These are phyloP conservation scores for Drosophila lacteicornis DNA, from an alignment of 1,140 invertebrate genomes.

Conservation along the genomic window DNA sequence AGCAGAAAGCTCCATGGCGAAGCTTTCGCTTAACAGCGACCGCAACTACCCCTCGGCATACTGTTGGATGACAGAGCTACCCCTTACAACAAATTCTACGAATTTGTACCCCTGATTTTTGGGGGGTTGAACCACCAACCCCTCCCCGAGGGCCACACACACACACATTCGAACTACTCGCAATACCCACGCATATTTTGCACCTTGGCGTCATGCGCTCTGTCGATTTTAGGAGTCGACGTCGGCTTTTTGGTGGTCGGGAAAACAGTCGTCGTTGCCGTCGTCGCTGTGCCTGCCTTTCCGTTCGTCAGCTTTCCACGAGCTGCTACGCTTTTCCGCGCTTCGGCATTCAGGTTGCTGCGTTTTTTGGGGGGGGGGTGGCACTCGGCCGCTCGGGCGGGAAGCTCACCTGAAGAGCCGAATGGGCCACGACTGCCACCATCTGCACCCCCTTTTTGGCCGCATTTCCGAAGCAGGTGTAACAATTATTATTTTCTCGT, in stretches of 20 bases:
- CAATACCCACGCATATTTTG: slow-evolving; percentile 63
- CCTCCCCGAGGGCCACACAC: slow-evolving; percentile 22
- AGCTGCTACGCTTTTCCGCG: slow-evolving; percentile 46
- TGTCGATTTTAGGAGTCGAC: slow-evolving; percentile 64
- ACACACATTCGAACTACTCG: slow-evolving; percentile 24
- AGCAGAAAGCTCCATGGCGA: slow-evolving; percentile 32
- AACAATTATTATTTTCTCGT: slow-evolving; percentile 84
- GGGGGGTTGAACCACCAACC: slow-evolving; percentile 9
- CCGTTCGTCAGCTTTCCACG: slow-evolving; percentile 34
- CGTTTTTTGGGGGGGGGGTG: slow-evolving; percentile 21
- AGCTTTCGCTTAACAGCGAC: slow-evolving; percentile 40
- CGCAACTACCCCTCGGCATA: slow-evolving; percentile 18
- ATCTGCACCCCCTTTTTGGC: slow-evolving; percentile 44
- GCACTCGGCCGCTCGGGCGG: slow-evolving; percentile 14
- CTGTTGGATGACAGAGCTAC: slow-evolving; percentile 3
- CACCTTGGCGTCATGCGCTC: slow-evolving; percentile 79
- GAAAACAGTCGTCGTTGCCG: slow-evolving; percentile 11
- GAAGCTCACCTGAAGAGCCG: slow-evolving; percentile 69
- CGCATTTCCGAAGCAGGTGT: slow-evolving; percentile 81
- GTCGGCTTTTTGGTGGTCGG: slow-evolving; percentile 33
- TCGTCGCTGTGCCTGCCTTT: slow-evolving; percentile 23
- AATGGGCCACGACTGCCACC: slow-evolving; percentile 32
- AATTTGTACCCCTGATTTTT: slow-evolving; percentile 32
- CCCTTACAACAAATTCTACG: slow-evolving; percentile 61
- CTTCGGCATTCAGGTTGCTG: slow-evolving; percentile 63